Evolutionary conservation across 2,888 invertebrate genomes (phyloP).

Genomic region (Drosophila infuscata): DNA sequence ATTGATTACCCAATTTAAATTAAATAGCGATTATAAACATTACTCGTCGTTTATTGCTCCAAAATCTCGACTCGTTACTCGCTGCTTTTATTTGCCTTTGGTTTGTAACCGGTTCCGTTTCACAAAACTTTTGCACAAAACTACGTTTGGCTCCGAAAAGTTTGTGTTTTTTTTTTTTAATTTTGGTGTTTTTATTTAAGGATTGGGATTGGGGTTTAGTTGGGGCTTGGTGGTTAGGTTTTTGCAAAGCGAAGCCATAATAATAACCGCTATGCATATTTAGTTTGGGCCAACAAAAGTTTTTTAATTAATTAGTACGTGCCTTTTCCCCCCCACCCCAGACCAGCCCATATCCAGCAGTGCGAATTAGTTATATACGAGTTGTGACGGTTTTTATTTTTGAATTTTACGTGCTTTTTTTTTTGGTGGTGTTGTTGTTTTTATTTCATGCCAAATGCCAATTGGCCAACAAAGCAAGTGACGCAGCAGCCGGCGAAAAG

Average conservation of each 20-base stretch:
- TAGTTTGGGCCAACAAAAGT: constrained; percentile 68
- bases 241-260: constrained; percentile 62
- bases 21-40: background rate
- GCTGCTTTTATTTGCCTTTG: background rate
- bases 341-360: background rate
- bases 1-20: background rate
- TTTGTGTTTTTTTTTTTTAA: constrained; percentile 14
- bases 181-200: background rate
- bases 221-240: constrained; percentile 17
- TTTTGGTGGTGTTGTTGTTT: background rate
- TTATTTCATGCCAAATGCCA: constrained; percentile 41
- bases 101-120: constrained; percentile 4
- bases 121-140: constrained; percentile 32
- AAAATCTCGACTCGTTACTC: background rate
- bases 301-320: constrained; percentile 79
- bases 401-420: background rate
- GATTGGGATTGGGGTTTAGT: background rate
- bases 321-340: constrained; percentile 9
- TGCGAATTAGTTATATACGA: constrained; percentile 39
- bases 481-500: constrained; percentile 42
- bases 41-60: background rate
- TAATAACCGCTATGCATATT: constrained; percentile 75
- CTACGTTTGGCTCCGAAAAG: constrained; percentile 38
- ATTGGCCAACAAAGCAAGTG: constrained; percentile 49
- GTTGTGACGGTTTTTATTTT: constrained; percentile 18